phyloP scores from a whole-genome alignment of 1,140 invertebrate genomes.

The Drosophila eugracilis region DNA sequence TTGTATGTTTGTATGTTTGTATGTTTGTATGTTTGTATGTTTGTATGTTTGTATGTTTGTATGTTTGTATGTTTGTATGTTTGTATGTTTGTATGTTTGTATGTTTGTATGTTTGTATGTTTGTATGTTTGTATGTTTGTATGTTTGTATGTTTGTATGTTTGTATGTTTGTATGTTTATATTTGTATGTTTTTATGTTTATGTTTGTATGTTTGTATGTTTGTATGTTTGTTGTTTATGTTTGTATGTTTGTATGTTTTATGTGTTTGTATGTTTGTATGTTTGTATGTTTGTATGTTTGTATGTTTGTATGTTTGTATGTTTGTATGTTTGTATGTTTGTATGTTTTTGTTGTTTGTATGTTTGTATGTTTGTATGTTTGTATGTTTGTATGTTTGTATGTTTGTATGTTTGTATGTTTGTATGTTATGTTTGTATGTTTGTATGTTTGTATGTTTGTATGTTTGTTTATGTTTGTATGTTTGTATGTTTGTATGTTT shows the following conservation, averaged over 20 bases:
- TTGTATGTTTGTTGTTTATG: neutral
- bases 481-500: neutral
- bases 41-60: too few relatives aligned
- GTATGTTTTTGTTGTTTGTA: neutral
- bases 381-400: neutral
- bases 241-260: neutral
- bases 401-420: neutral
- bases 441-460: neutral
- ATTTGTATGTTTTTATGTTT: neutral
- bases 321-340: neutral
- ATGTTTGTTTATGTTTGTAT: neutral
- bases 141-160: neutral
- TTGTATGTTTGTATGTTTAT: neutral
- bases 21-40: too few relatives aligned
- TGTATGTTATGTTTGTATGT: neutral
- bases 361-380: neutral
- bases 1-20: too few relatives aligned
- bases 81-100: too few relatives aligned
- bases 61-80: too few relatives aligned
- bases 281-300: neutral
- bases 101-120: too few relatives aligned
- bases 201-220: neutral
- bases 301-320: neutral
- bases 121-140: neutral
- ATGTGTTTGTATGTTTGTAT: neutral